phyloP scores from a whole-genome alignment of 2,888 invertebrate genomes.

The Argyresthia goedartella region DNA sequence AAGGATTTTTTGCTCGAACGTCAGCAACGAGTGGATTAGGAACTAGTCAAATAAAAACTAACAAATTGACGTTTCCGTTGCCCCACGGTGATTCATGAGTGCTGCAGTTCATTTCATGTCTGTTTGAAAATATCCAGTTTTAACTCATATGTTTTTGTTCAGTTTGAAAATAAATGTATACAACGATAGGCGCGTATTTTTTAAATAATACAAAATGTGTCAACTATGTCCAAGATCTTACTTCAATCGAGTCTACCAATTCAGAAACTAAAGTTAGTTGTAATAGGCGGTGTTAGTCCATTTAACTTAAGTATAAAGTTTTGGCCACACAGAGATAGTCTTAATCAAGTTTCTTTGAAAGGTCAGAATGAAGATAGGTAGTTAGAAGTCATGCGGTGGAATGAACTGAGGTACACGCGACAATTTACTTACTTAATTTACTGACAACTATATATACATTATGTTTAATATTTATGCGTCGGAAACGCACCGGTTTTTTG shows the following conservation, averaged over 20 bases:
- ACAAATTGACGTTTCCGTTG: constrained; percentile 25
- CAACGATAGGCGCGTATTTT: no score
- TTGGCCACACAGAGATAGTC: neutral
- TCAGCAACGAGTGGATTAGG: constrained; percentile 2
- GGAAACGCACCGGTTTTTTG: no score
- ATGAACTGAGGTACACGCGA: neutral
- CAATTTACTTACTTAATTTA: no score
- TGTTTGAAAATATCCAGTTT: neutral
- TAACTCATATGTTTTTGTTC: no score
- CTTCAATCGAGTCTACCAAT: no score
- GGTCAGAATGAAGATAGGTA: neutral
- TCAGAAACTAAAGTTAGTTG: neutral
- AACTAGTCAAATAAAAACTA: constrained; percentile 19
- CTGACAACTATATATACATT: no score
- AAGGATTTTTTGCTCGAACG: constrained; percentile 10
- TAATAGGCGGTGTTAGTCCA: neutral
- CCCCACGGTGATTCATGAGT: neutral
- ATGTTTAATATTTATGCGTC: no score
- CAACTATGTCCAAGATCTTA: no score
- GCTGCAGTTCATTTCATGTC: neutral
- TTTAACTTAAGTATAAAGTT: constrained; percentile 1
- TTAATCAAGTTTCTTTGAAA: neutral
- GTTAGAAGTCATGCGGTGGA: neutral
- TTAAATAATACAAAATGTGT: no score
- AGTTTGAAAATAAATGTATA: no score